Conservation (phyloP, 2,113 vertebrate genomes). For the Rhinolophus ferrumequinum region DNA sequence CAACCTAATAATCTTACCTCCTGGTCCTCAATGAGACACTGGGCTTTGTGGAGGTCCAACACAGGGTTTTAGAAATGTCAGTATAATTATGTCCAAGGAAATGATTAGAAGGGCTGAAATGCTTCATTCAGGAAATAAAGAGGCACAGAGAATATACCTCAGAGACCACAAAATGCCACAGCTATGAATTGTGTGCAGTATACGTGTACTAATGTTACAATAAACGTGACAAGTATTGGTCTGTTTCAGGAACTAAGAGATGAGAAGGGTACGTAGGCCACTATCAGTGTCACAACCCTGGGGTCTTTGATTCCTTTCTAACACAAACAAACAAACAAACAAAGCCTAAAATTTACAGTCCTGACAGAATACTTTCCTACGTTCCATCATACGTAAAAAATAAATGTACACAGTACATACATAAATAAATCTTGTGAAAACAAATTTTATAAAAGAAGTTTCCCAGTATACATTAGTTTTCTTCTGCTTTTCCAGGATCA, state of each 20-base stretch:
- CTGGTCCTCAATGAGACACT: background rate
- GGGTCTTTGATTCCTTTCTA: background rate
- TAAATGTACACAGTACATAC: background rate
- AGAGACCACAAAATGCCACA: background rate
- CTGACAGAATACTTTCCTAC: background rate
- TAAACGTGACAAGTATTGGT: background rate
- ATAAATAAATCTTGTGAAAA: slow-evolving; percentile 5
- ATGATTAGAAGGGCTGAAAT: background rate
- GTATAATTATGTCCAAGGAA: background rate
- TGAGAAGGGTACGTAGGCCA: background rate
- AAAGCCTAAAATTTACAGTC: background rate
- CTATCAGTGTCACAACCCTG: background rate
- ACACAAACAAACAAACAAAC: background rate
- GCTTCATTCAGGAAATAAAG: slow-evolving; percentile 36
- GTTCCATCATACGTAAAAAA: background rate
- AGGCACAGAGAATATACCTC: background rate
- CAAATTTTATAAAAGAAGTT: slow-evolving; percentile 13
- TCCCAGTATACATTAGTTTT: background rate
- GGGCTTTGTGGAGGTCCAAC: background rate
- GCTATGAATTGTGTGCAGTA: background rate
- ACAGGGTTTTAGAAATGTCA: background rate
- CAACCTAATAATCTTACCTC: background rate
- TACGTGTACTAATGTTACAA: background rate
- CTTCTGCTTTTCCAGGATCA: slow-evolving; percentile 25
- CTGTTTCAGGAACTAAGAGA: slow-evolving; percentile 6